Percentiles rank a stretch among this genome's conserved stretches.
These are phyloP conservation scores for Parnassius mnemosyne DNA, from an alignment of 2,888 invertebrate genomes.

Conservation along the genomic window DNA sequence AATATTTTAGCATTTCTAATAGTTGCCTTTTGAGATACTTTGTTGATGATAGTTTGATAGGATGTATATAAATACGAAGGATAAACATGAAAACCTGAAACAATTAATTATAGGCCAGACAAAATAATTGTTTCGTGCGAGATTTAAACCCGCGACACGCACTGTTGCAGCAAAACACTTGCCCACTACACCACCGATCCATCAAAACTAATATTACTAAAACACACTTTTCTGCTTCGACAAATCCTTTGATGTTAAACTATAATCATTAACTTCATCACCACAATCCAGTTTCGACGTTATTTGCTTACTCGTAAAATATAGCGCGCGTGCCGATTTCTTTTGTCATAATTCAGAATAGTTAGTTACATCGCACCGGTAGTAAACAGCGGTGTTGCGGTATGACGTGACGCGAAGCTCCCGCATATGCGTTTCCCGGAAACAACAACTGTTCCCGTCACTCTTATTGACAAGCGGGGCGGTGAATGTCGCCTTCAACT, in stretches of 20 bases:
- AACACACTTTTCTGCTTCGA: not conserved
- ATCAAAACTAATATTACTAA: no score
- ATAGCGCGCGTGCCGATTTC: slow-evolving; percentile 15
- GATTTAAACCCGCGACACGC: no score
- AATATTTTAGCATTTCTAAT: no score
- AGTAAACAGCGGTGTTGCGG: not conserved
- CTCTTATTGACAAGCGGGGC: slow-evolving; percentile 21
- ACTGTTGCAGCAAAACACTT: no score
- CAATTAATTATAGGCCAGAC: no score
- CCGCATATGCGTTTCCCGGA: slow-evolving; percentile 32
- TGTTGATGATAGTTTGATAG: no score
- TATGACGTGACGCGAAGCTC: slow-evolving; percentile 21
- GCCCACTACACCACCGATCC: no score
- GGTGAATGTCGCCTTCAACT: slow-evolving; percentile 28
- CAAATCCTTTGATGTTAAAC: slow-evolving; percentile 14
- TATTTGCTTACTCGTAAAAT: slow-evolving; percentile 12
- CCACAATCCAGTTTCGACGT: slow-evolving; percentile 12
- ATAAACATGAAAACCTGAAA: no score
- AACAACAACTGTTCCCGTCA: slow-evolving; percentile 23
- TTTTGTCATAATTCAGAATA: slow-evolving; percentile 17
- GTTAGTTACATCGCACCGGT: slow-evolving; percentile 4
- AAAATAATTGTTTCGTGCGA: no score
- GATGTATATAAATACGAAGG: no score
- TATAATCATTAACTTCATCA: slow-evolving; percentile 11
- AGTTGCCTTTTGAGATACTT: no score